Evolutionary conservation across 2,113 vertebrate genomes (phyloP).

Genomic region (Erythrocercus mccallii): DNA sequence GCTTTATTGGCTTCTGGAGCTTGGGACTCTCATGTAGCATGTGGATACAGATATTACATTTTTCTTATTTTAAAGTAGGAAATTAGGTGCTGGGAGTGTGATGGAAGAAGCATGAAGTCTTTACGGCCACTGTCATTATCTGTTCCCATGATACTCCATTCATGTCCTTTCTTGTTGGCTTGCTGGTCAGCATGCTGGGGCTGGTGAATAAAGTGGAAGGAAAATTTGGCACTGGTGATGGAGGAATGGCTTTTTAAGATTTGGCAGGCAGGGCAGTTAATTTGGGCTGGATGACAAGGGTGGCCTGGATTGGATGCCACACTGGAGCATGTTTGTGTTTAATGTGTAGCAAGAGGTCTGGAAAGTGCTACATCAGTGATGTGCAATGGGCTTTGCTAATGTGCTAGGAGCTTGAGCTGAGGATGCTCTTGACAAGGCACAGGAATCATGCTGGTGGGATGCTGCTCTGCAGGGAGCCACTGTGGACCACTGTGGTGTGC

Average conservation of each 20-base stretch:
- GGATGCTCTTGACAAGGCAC: not conserved
- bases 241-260: not conserved
- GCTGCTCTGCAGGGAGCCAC: not conserved
- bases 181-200: not conserved
- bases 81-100: not conserved
- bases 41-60: not conserved
- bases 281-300: not conserved
- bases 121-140: not conserved
- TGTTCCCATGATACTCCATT: not conserved
- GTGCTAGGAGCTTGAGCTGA: not conserved
- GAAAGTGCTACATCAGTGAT: not conserved
- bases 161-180: not conserved
- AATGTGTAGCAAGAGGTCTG: not conserved
- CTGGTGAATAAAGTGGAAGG: not conserved
- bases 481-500: accelerated
- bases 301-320: not conserved
- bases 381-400: not conserved
- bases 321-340: not conserved
- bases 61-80: not conserved
- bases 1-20: not conserved
- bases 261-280: not conserved
- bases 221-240: not conserved
- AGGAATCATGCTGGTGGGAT: accelerated
- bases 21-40: accelerated
- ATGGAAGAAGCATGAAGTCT: not conserved